phyloP scores from a whole-genome alignment of 2,888 invertebrate genomes.

The Lamellibrachia satsuma region DNA sequence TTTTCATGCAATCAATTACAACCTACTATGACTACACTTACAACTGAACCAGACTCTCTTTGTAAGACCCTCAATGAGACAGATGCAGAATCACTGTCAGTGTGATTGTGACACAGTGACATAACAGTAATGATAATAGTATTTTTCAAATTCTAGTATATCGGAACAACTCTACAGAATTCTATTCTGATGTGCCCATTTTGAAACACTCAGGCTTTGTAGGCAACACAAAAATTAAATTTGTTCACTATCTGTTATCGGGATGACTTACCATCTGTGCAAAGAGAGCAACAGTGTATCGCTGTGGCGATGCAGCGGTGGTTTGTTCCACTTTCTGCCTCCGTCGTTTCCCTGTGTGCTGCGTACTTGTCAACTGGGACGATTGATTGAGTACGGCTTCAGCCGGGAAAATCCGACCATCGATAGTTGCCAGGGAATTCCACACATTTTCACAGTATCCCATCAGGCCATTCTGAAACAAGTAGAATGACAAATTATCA shows the following conservation, averaged over 20 bases:
- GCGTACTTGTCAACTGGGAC: background rate
- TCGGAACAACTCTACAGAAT: no score
- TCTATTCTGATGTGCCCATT: no score
- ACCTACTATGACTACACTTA: no score
- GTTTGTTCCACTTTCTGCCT: background rate
- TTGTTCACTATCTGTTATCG: conserved; percentile 8
- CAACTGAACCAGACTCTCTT: no score
- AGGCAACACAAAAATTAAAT: background rate
- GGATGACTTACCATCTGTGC: conserved; percentile 17
- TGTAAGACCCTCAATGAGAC: no score
- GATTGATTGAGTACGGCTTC: conserved; percentile 54
- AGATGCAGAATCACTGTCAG: no score
- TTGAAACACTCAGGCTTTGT: background rate
- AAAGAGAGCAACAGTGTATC: conserved; percentile 51
- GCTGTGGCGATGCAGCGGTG: conserved; percentile 35
- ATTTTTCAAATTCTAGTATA: no score
- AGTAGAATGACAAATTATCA: background rate
- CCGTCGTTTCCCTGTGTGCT: conserved; percentile 45
- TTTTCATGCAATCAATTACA: no score
- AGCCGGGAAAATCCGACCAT: conserved; percentile 76
- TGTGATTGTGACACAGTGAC: no score
- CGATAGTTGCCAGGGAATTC: conserved; percentile 75
- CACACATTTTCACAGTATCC: conserved; percentile 52
- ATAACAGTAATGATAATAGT: no score
- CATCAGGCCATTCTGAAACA: conserved; percentile 48